Percentiles rank a stretch among this genome's conserved stretches.
Evolutionary conservation across 2,888 invertebrate genomes (phyloP).

Genomic region (Morinoia aosen): DNA sequence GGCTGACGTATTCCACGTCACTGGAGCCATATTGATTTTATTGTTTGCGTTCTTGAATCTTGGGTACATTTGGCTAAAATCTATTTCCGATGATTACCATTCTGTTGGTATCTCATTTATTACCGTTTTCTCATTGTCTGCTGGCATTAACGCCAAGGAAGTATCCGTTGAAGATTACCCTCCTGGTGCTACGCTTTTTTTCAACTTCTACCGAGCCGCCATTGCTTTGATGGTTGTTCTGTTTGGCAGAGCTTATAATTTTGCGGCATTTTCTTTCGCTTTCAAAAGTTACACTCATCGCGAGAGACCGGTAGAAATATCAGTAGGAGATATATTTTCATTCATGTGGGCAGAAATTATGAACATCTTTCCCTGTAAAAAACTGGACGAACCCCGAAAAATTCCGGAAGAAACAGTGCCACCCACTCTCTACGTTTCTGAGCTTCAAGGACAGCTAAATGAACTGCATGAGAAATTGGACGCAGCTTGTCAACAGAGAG

Average conservation of each 20-base stretch:
- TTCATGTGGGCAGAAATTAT: not conserved
- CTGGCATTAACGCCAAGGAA: not conserved
- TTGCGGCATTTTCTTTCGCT: conserved; percentile 10
- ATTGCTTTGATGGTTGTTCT: conserved; percentile 7
- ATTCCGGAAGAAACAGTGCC: not conserved
- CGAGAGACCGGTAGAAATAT: conserved; percentile 34
- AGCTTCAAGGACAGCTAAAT: not conserved
- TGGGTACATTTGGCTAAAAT: not conserved
- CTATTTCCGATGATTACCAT: conserved; percentile 2
- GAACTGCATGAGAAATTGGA: not conserved
- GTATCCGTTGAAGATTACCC: not conserved
- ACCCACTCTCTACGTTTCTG: conserved; percentile 22
- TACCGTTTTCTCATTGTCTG: conserved; percentile 14
- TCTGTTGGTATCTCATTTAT: not conserved
- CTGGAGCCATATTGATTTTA: not conserved
- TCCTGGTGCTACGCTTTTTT: not conserved
- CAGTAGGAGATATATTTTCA: not conserved
- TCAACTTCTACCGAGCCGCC: not conserved
- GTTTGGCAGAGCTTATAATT: conserved; percentile 1
- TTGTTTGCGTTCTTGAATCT: not conserved
- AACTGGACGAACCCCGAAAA: not conserved
- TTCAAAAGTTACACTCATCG: not conserved
- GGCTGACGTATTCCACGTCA: conserved; percentile 42
- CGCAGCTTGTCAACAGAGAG: not conserved
- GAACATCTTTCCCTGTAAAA: not conserved